Evolutionary conservation across 1,140 invertebrate species (phyloP), one percentile per base, ranked within the genome.

Genomic region (Brachionus koreanus): DNA sequence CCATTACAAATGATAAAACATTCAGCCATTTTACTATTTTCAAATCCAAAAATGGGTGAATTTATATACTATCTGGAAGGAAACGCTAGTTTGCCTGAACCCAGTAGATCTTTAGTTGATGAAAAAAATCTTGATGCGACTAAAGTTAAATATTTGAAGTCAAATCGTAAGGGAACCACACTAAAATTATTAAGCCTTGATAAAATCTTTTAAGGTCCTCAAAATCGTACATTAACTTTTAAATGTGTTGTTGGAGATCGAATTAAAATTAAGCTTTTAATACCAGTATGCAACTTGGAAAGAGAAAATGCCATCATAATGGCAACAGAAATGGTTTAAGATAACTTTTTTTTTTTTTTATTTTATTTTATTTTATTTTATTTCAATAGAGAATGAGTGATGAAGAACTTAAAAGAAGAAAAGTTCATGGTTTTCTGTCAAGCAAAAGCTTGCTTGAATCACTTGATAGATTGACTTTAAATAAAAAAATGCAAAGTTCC

Each of bases 41-140:
- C 85, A 7, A 88, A 88, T 84, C 86, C 87, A 67, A 83, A 83
- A 10, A 85, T 88, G 57, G 88, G 88, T 77, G 88, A 89, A 85
- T 88, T 89, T 75, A 63, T 89, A 29, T 88, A 88, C 83, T 85
- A 85, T n/a, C 86, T 89, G 52, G 87, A 88, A 83, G 87, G 86
- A 29, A 85, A 82, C 33, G 85, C 87, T 25, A 83, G 82, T 2
- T 72, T 86, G 46, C 88, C 88, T 16, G 83, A 86, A 16, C 85
- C 87, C 0, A 84, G 84, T 52, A 65, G 83, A 9, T 83, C 88
- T 9, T 86, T 87, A 16, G 87, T 87, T 83, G 63, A 75, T 37
- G 57, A 83, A 82, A 67, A 37, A 25, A 39, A 19, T 46, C 57
- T 82, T 52, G 65, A 69, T 84, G 9, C 85, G 85, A 19, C 84